These are phyloP conservation scores for Dicerorhinus sumatrensis DNA, from an alignment of 2,113 vertebrate genomes.

Conservation along the genomic window DNA sequence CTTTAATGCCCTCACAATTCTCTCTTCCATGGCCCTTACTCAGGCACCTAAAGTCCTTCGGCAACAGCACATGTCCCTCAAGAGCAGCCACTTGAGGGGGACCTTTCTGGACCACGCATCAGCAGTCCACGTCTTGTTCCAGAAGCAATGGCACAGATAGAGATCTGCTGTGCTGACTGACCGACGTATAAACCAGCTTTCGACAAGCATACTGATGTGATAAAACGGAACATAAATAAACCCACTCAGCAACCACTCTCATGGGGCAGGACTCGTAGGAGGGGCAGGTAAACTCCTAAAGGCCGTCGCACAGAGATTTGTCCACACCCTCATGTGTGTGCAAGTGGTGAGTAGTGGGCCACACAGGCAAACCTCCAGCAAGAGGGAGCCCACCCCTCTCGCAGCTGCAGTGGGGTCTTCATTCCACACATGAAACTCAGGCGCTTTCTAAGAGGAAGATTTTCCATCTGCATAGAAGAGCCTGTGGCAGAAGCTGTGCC, in stretches of 20 bases:
- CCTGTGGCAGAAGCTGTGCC: not conserved
- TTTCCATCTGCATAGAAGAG: not conserved
- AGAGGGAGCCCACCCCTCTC: rapidly evolving
- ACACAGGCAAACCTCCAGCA: not conserved
- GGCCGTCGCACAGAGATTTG: rapidly evolving
- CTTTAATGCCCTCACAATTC: not conserved
- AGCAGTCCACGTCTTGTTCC: not conserved
- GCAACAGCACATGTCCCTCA: too few relatives aligned
- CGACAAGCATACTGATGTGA: not conserved
- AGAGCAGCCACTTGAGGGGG: not conserved
- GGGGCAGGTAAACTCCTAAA: not conserved
- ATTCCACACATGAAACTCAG: not conserved
- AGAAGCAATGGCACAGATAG: not conserved
- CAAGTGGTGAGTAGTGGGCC: rapidly evolving
- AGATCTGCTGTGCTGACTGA: not conserved
- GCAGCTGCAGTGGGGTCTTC: not conserved
- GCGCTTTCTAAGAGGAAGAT: not conserved
- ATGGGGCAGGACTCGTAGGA: not conserved
- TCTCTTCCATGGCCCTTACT: not conserved
- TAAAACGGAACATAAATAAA: not conserved
- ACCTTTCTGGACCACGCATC: not conserved
- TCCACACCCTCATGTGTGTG: rapidly evolving
- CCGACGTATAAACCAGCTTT: too few relatives aligned
- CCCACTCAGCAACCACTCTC: not conserved
- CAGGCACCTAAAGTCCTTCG: not conserved